phyloP scores from a whole-genome alignment of 2,888 invertebrate species.

The Idaea straminata region DNA sequence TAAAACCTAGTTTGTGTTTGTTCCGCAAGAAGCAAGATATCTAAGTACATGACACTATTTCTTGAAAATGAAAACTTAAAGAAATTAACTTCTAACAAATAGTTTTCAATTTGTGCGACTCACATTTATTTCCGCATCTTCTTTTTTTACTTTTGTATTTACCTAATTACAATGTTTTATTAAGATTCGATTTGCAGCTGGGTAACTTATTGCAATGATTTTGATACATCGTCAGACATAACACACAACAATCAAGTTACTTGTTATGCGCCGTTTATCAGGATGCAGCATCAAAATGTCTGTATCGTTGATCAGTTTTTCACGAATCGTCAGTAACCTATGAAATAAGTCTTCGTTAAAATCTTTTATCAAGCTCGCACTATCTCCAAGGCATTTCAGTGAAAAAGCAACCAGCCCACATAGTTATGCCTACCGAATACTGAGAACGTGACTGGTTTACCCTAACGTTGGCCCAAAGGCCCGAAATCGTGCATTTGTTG shows the following conservation, averaged over 20 bases:
- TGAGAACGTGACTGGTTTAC: constrained; percentile 48
- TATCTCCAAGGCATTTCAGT: constrained; percentile 31
- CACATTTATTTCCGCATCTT: not conserved
- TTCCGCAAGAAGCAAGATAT: constrained; percentile 5
- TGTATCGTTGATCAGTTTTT: not conserved
- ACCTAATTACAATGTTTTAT: no score
- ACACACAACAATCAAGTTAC: no score
- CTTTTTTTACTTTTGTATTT: not conserved
- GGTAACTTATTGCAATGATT: no score
- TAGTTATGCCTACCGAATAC: constrained; percentile 31
- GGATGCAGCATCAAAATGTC: not conserved
- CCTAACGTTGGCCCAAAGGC: constrained; percentile 28
- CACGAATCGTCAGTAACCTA: not conserved
- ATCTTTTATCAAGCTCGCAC: constrained; percentile 26
- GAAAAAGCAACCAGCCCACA: constrained; percentile 33
- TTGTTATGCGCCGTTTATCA: no score
- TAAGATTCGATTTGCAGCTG: no score
- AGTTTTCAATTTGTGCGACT: not conserved
- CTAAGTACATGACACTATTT: not conserved
- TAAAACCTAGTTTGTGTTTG: constrained; percentile 11
- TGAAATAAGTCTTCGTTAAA: constrained; percentile 15
- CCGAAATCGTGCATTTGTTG: constrained; percentile 37
- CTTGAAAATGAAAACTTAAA: not conserved
- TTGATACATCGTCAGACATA: no score
- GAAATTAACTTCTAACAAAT: not conserved